These are phyloP conservation scores for Pontoporia blainvillei DNA, from an alignment of 2,113 vertebrate species.

Conservation along the genomic window DNA sequence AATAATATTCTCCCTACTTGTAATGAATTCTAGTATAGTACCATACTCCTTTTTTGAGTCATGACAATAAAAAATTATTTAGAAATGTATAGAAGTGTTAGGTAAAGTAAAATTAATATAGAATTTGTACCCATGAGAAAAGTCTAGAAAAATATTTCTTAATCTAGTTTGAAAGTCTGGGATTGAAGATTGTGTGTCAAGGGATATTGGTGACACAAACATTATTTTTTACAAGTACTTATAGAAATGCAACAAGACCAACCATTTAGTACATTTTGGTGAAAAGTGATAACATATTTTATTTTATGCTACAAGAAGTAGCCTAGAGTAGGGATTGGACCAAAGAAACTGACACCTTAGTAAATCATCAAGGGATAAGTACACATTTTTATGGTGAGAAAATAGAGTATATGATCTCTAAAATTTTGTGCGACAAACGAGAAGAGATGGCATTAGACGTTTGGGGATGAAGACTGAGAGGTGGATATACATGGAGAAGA, in stretches of 20 bases:
- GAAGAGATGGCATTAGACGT: not conserved
- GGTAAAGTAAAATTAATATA: not conserved
- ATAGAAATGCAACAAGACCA: not conserved
- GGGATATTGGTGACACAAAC: not conserved
- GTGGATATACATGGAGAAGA: not conserved
- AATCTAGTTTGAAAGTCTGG: not conserved
- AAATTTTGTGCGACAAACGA: not conserved
- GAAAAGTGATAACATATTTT: not conserved
- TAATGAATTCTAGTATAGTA: not conserved
- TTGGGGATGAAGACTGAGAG: not conserved
- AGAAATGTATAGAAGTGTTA: not conserved
- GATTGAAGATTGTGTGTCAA: not conserved
- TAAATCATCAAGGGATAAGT: not conserved
- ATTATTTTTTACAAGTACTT: not conserved
- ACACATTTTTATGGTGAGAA: not conserved
- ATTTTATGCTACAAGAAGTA: not conserved
- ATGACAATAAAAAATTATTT: not conserved
- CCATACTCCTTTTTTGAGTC: not conserved
- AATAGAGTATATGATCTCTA: not conserved
- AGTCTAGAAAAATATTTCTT: not conserved
- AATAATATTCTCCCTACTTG: not conserved
- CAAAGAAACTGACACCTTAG: not conserved
- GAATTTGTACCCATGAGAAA: not conserved
- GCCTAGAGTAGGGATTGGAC: accelerated
- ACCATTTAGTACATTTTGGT: not conserved